phyloP scores from a whole-genome alignment of 1,140 invertebrate species.

The Adoxophyes honmai region DNA sequence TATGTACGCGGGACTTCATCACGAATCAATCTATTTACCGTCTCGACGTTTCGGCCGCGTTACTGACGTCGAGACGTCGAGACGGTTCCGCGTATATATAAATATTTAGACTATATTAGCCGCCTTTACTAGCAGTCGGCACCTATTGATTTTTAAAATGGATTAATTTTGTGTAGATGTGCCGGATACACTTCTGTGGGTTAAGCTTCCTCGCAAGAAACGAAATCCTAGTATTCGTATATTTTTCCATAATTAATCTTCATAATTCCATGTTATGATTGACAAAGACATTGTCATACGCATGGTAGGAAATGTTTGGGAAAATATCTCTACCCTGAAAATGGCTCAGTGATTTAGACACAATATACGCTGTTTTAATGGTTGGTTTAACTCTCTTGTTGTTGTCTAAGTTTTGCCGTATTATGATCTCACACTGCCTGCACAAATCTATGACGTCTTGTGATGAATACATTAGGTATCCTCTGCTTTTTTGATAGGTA shows the following conservation, averaged over 20 bases:
- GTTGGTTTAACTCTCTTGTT: background rate
- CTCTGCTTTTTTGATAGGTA: constrained; percentile 14
- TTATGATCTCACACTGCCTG: constrained; percentile 7
- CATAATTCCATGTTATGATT: constrained; percentile 20
- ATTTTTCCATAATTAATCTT: constrained; percentile 17
- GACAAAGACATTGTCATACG: constrained; percentile 12
- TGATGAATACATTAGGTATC: constrained; percentile 12
- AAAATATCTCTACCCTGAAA: constrained; percentile 14
- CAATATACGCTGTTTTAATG: background rate
- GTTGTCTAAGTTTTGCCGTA: background rate
- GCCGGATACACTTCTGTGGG: background rate
- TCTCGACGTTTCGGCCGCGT: no score
- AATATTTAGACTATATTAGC: no score
- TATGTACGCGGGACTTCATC: no score
- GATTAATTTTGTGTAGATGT: constrained; percentile 4
- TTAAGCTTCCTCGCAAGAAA: constrained; percentile 14
- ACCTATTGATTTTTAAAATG: constrained; percentile 9
- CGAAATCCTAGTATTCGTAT: constrained; percentile 16
- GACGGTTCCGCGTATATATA: no score
- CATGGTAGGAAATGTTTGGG: constrained; percentile 5
- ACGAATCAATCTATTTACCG: no score
- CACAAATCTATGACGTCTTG: constrained; percentile 8
- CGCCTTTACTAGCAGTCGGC: no score
- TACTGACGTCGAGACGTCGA: no score
- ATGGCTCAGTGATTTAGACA: background rate